Evolutionary conservation across 1,140 invertebrate species (phyloP).

Genomic region (Polypedilum pembai): DNA sequence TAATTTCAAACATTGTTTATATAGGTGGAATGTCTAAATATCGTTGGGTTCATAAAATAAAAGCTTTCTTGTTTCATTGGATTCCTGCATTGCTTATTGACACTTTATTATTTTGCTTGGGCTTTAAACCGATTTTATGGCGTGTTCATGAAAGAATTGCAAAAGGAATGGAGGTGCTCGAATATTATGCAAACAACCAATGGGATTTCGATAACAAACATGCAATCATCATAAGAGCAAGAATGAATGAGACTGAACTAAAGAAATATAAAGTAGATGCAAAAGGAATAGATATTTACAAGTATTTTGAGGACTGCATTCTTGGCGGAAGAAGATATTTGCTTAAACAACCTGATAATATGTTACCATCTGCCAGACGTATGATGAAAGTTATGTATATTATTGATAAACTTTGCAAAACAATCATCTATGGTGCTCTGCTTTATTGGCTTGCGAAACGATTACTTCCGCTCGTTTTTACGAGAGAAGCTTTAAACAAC

Average conservation of each 20-base stretch:
- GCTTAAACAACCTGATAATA: constrained; percentile 74
- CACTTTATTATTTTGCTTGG: constrained; percentile 60
- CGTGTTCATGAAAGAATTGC: constrained; percentile 65
- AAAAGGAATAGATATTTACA: constrained; percentile 58
- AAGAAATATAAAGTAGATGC: constrained; percentile 61
- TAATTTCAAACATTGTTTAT: too few relatives aligned
- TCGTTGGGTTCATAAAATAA: constrained; percentile 65
- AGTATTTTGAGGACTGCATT: constrained; percentile 67
- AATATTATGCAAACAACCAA: constrained; percentile 78
- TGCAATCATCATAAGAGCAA: constrained; percentile 45
- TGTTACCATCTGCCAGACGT: constrained; percentile 66
- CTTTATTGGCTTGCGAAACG: constrained; percentile 27
- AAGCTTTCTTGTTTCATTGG: constrained; percentile 73
- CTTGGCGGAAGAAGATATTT: constrained; percentile 65
- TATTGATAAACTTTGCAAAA: constrained; percentile 36
- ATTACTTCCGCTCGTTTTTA: constrained; percentile 35
- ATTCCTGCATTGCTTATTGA: constrained; percentile 78
- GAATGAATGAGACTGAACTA: constrained; percentile 57
- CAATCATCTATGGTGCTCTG: constrained; percentile 32
- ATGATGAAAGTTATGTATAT: constrained; percentile 58
- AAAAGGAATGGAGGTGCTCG: constrained; percentile 77
- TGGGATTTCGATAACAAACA: constrained; percentile 68
- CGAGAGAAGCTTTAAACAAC: not conserved
- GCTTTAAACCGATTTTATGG: constrained; percentile 71
- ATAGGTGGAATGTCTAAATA: constrained; percentile 70